Evolutionary conservation across 2,113 vertebrate species (phyloP).

Genomic region (Irena cyanogastra): DNA sequence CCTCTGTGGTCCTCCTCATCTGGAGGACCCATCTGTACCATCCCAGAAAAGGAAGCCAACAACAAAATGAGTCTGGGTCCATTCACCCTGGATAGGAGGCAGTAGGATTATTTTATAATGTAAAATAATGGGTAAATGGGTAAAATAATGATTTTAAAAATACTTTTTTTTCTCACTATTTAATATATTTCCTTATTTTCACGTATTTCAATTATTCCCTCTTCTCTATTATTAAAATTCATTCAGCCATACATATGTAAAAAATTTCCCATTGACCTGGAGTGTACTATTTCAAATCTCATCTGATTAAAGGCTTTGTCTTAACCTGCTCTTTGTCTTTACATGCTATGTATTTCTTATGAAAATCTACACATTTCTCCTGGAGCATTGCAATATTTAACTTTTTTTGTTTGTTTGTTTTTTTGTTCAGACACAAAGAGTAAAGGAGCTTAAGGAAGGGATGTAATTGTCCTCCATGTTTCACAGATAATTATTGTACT

Average conservation of each 20-base stretch:
- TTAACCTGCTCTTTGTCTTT: neutral
- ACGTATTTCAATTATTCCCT: neutral
- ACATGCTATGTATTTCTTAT: neutral
- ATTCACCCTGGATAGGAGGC: neutral
- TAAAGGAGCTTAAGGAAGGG: neutral
- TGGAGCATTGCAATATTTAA: neutral
- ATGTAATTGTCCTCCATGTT: neutral
- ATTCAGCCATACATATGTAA: neutral
- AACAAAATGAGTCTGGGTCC: neutral
- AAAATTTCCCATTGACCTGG: neutral
- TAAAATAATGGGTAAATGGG: neutral
- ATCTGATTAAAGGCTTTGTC: neutral
- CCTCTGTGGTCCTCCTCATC: neutral
- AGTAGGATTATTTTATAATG: neutral
- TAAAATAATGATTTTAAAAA: neutral
- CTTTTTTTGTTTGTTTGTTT: neutral
- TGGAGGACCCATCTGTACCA: neutral
- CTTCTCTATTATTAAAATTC: neutral
- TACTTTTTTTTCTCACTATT: neutral
- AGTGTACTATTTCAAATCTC: neutral
- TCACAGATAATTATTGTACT: neutral
- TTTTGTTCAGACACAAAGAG: neutral
- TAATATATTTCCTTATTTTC: neutral
- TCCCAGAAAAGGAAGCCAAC: neutral
- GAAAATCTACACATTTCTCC: neutral